Base-by-base conservation (phyloP, 1,140 invertebrate species). In the Andricus grossulariae region DNA sequence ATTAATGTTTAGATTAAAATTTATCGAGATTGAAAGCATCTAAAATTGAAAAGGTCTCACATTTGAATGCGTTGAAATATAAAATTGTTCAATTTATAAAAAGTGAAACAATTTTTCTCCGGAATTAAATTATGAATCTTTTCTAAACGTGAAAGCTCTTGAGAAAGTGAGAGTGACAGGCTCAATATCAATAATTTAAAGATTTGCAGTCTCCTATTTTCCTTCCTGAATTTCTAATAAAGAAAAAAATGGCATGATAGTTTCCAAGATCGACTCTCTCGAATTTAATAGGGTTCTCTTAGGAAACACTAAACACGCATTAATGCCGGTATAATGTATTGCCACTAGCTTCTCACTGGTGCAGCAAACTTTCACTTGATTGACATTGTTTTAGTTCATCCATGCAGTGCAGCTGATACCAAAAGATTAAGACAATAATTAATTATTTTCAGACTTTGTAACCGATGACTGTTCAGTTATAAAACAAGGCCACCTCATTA, bases 291-390 rank as follows among this genome's bases (percentile, higher is more conserved):
- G 18, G 2, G n/a, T 18, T 18, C 13, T 54, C 39, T 54, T 7
- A 54, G 18, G 52, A 19, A 54, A 54, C 16, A 54, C 52, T 54
- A n/a, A 54, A 18, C 18, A 18, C n/a, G 52, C 52, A 54, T 45
- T 11, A 45, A 18, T 18, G 18, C 18, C 12, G 16, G 32, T 32
- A 32, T 32, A 66, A 25, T 12, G 25, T 66, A 32, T 66, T 66
- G 13, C 25, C 32, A 66, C 21, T 66, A 3, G 57, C 16, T 66
- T 66, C 57, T 13, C 32, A 66, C 39, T 66, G 32, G 57, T 66
- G 57, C 57, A 66, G 16, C 57, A 16, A 66, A 66, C 57, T 66
- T 66, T 66, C 57, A 66, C 57, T 66, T 66, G 57, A 66, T 66
- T 66, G 57, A 66, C 57, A 66, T 66, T 66, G 57, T 66, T 66